Conservation (phyloP, 1,140 invertebrate species). For the Grapholita molesta region DNA sequence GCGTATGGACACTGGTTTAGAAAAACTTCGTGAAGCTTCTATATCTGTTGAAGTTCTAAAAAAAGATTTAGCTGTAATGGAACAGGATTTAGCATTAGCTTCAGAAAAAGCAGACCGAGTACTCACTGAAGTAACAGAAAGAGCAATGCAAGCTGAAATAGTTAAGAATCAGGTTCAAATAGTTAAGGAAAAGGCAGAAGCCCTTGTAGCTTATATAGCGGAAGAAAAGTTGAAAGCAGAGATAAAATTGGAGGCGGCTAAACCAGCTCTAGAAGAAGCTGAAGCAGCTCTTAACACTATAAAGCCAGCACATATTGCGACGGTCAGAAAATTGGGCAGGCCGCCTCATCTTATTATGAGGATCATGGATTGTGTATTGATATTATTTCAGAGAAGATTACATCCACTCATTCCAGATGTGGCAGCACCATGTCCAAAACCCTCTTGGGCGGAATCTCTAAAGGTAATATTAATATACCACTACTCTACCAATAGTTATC, state of each 20-base stretch:
- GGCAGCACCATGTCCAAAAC: slow-evolving; percentile 90
- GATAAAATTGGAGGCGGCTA: slow-evolving; percentile 93
- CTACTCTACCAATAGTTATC: neutral
- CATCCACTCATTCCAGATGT: slow-evolving; percentile 90
- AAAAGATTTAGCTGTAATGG: slow-evolving; percentile 95
- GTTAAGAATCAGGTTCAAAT: slow-evolving; percentile 97
- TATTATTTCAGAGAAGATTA: slow-evolving; percentile 94
- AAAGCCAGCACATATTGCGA: slow-evolving; percentile 97
- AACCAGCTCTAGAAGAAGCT: slow-evolving; percentile 95
- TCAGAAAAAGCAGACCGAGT: slow-evolving; percentile 93
- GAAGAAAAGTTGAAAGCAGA: slow-evolving; percentile 95
- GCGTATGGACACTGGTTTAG: slow-evolving; percentile 95
- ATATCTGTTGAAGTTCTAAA: slow-evolving; percentile 94
- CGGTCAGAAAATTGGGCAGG: slow-evolving; percentile 94
- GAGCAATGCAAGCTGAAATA: slow-evolving; percentile 95
- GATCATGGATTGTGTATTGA: slow-evolving; percentile 98
- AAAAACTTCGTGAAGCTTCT: slow-evolving; percentile 96
- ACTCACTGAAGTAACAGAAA: slow-evolving; percentile 90
- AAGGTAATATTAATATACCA: slow-evolving; percentile 81
- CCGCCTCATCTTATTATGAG: slow-evolving; percentile 98
- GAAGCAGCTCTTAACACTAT: slow-evolving; percentile 97
- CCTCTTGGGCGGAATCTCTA: slow-evolving; percentile 97
- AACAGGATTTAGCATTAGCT: slow-evolving; percentile 93
- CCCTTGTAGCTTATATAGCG: slow-evolving; percentile 93
- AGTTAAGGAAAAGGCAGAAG: slow-evolving; percentile 97